These are phyloP conservation scores for Wiebesia pumilae DNA, from an alignment of 1,140 invertebrate species.

Conservation along the genomic window DNA sequence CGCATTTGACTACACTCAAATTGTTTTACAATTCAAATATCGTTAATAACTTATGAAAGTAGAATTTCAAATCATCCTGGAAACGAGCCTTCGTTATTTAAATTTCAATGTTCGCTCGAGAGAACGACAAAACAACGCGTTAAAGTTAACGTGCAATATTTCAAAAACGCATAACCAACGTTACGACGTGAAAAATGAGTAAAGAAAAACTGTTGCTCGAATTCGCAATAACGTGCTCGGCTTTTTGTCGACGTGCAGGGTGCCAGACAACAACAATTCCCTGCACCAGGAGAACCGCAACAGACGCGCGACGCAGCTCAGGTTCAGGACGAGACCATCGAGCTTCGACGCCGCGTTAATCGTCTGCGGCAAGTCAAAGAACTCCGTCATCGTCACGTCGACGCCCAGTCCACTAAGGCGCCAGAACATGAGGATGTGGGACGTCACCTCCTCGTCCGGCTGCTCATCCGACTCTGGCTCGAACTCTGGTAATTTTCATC, in stretches of 20 bases:
- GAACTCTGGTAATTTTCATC: slow-evolving; percentile 51
- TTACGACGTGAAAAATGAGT: too few species aligned
- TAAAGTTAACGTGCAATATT: too few species aligned
- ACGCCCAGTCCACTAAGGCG: slow-evolving; percentile 56
- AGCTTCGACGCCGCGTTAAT: slow-evolving; percentile 65
- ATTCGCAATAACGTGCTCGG: neutral
- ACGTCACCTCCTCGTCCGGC: slow-evolving; percentile 60
- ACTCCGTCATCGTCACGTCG: slow-evolving; percentile 57
- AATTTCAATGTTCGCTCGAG: too few species aligned
- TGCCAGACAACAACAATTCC: slow-evolving; percentile 54
- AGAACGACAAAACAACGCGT: too few species aligned
- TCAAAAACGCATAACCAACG: too few species aligned
- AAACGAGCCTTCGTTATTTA: too few species aligned
- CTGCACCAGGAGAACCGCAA: slow-evolving; percentile 62
- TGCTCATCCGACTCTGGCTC: slow-evolving; percentile 60
- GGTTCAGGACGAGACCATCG: slow-evolving; percentile 60
- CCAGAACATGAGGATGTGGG: slow-evolving; percentile 51
- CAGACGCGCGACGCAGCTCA: slow-evolving; percentile 59
- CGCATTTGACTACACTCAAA: too few species aligned
- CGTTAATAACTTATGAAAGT: too few species aligned
- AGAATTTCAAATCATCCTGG: too few species aligned
- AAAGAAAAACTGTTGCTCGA: neutral
- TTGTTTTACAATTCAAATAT: too few species aligned
- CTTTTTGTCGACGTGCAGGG: neutral
- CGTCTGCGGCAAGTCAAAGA: slow-evolving; percentile 58